Base-by-base conservation (phyloP, 2,113 vertebrate genomes). In the Piaya cayana region DNA sequence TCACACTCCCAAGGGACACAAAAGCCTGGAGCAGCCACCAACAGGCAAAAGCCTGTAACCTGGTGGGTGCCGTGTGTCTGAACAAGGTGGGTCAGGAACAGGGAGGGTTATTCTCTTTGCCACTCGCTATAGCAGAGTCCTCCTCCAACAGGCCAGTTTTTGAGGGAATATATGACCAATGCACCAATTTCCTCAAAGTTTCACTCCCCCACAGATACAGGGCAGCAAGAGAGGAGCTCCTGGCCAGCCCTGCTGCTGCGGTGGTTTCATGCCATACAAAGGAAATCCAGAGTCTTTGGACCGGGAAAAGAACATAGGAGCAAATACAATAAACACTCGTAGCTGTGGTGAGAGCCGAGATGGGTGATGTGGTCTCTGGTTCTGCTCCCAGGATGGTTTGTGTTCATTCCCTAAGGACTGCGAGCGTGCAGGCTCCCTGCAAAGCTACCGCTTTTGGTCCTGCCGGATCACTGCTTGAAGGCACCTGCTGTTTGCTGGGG, bases 181-280 rank as follows among this genome's bases (percentile, higher is more conserved):
- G 0, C 85, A 30, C 67, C 60, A 78, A 74, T 92, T 85, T 88
- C 92, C 96, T 96, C 93, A 93, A 95, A 96, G 90, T 96, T 58
- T 96, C 90, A 2, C 92, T 96, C 93, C 96, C 95, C 92, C 65
- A 96, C 95, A 95, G 96, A 96, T 95, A 36, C 93, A 68, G 93
- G 95, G 96, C 93, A 79, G 88, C 93, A 88, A 86, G 88, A 96
- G 93, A 95, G 93, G 95, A 95, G 96, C 1, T 13, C 95, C 78
- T 96, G 96, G 95, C 92, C 96, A 74, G 85, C 93, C 70, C 92
- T 96, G 85, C 96, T 96, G 93, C 96, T 96, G 93, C 90, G 92
- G 86, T 97, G 95, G 95, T 88, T 97, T 67, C 95, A 82, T 11
- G 79, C 92, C 2, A 69, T 96, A 18, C 93, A 96, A 86, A 96